Base-by-base conservation (phyloP, 2,888 invertebrate species). In the Lasioglossum morio region DNA sequence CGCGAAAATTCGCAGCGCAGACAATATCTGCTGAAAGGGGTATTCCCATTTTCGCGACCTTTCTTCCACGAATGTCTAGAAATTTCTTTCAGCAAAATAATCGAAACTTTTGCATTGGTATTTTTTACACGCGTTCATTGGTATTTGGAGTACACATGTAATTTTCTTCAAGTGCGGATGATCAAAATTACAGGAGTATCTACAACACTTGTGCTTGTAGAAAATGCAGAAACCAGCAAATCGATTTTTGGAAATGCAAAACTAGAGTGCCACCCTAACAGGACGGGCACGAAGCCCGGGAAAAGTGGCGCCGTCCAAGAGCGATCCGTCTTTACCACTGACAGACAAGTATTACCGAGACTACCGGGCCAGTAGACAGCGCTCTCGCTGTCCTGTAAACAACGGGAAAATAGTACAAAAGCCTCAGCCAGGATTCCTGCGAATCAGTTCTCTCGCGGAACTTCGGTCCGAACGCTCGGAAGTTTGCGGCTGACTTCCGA, bases 1-100 rank as follows among this genome's bases (percentile, higher is more conserved):
- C 72, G 73, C 81, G 81, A 86, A 85, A 85, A 76, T 73, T 72
- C 76, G 48, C 34, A 4, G 34, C 27, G 3, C 23, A 16, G 10
- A 72, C 57, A 76, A 85, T 86, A 53, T 84, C 73, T 77, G 69
- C 48, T 60, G 30, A 63, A 57, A 10, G 23, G 23, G 23, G 23
- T n/a, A n/a, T n/a, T 8, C 23, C 2, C 23, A 53, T 53, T 53
- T 53, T n/a, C 23, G 53, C 53, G 53, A 10, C 10, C n/a, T 0
- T 53, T 53, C 23, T 53, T 53, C 23, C 8, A 23, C 23, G 53
- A 53, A 23, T 23, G 8, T 53, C 10, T 53, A 53, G 3, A 1
- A n/a, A 23, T n/a, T 53, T n/a, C 8, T 53, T 23, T 19, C 0
- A 8, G 0, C 23, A 0, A 23, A 10, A 53, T 23, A 23, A 23